These are phyloP conservation scores for Sphecodes monilicornis DNA, from an alignment of 2,888 invertebrate species.

Conservation along the genomic window DNA sequence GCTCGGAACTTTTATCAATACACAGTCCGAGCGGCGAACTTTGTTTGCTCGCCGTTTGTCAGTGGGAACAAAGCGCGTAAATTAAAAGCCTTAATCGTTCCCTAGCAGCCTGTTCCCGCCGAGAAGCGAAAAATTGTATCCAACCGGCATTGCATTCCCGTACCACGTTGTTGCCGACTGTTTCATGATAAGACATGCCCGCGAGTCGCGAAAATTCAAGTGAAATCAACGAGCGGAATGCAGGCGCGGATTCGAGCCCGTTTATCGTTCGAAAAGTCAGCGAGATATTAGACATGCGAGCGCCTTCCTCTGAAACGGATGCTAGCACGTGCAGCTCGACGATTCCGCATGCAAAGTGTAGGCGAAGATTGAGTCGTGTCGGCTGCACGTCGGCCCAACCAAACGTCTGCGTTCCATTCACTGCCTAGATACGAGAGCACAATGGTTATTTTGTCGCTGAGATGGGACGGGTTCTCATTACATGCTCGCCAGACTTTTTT, in stretches of 20 bases:
- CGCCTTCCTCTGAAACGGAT: background rate
- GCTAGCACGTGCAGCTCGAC: conserved; percentile 4
- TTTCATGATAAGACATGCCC: conserved; percentile 18
- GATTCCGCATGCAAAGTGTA: conserved; percentile 23
- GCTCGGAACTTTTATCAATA: conserved; percentile 48
- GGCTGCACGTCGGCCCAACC: background rate
- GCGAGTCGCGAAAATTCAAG: conserved; percentile 15
- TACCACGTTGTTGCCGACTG: conserved; percentile 5
- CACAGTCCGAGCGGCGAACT: conserved; percentile 14
- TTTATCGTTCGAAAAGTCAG: conserved; percentile 11
- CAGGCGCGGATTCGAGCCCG: background rate
- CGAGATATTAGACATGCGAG: conserved; percentile 13
- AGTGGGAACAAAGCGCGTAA: conserved; percentile 42
- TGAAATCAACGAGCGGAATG: conserved; percentile 5
- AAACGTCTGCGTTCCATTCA: background rate
- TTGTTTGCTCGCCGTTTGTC: conserved; percentile 37
- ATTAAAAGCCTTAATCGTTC: conserved; percentile 54
- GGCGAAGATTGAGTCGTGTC: conserved; percentile 6
- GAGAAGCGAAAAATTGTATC: conserved; percentile 7
- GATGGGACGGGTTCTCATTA: background rate
- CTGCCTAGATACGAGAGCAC: background rate
- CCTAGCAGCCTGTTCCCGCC: conserved; percentile 7
- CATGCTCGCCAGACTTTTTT: background rate
- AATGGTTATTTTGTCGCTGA: conserved; percentile 9
- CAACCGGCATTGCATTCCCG: background rate